A percentile compares a stretch with the other conserved stretches of the same genome.
phyloP scores from a whole-genome alignment of 2,113 vertebrate genomes.

The Dromiciops gliroides region DNA sequence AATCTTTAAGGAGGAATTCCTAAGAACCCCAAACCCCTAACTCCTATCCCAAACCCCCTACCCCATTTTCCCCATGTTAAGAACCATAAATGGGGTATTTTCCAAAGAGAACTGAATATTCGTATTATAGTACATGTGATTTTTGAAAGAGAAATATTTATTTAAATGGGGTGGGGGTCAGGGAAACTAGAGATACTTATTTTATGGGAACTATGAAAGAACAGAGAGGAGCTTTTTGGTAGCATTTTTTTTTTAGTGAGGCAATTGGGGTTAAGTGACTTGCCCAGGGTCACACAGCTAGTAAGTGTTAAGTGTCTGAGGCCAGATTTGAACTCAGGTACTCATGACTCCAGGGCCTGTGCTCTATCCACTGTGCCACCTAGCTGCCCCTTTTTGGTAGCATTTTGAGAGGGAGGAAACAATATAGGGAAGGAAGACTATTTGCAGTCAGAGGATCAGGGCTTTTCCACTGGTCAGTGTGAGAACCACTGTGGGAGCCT shows the following conservation, averaged over 20 bases:
- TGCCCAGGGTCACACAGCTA: too few species aligned
- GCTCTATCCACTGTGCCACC: too few species aligned
- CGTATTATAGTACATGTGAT: not conserved
- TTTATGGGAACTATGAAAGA: not conserved
- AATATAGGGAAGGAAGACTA: not conserved
- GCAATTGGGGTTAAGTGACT: too few species aligned
- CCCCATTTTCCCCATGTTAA: too few species aligned
- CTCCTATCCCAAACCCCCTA: too few species aligned
- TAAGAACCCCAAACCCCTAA: too few species aligned
- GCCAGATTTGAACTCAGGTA: too few species aligned
- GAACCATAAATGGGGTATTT: conserved; percentile 25
- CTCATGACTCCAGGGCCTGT: too few species aligned
- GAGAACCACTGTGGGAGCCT: not conserved
- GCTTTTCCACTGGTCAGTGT: not conserved
- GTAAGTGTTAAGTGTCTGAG: too few species aligned
- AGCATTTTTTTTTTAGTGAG: too few species aligned
- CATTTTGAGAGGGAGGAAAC: not conserved
- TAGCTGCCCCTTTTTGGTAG: not conserved
- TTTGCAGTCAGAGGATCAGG: not conserved
- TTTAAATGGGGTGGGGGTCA: not conserved
- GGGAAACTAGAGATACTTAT: not conserved
- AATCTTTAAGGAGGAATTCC: too few species aligned
- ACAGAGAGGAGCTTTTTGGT: not conserved
- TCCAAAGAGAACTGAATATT: conserved; percentile 9
- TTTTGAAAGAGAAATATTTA: not conserved